Evolutionary conservation across 2,797 vertebrate genomes (phyloP), one percentile per base, ranked within the genome.

Genomic region (Hephaestus fuliginosus): DNA sequence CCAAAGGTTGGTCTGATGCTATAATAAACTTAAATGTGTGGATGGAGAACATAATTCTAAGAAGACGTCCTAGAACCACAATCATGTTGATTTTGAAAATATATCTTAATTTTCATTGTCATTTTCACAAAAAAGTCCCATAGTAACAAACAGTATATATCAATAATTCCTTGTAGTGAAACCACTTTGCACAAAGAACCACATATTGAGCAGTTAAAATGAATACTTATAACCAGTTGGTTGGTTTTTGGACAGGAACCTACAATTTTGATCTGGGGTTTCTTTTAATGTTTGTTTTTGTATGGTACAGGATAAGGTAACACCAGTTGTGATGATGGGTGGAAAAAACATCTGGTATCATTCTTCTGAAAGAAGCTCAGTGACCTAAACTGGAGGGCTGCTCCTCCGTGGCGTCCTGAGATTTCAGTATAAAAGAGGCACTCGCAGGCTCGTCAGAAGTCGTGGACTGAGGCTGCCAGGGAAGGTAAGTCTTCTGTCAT

Each of bases 361-460:
- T 83, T 88, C 67, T 83, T 83, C 67, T 75, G 62, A 55, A 75
- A 81, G 30, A 61, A 83, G 84, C 56, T 61, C 72, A 78, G 61
- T 91, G 89, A 82, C 92, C 91, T 89, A 68, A 93, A 91, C 25
- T 74, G 93, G 94, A 83, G 53, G 52, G 79, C 70, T 77, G 67
- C 48, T 82, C 83, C 74, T 91, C 56, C 56, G 36, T 84, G 85
- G 72, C 49, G 74, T 73, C 76, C 78, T 63, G 41, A 79, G 66
- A 75, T 84, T 70, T 81, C 77, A 68, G 79, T 93, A 93, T 96
- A 95, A 93, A 96, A 94, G 91, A 91, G 41, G 58, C 48, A 3
- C 80, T 66, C 51, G 30, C 65, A 78, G 74, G 67, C 73, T 61
- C 28, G 44, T 70, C 71, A 53, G 8, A 73, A 88, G 88, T 18